Evolutionary conservation across 2,888 invertebrate species (phyloP).

Genomic region (Halocaridina rubra): DNA sequence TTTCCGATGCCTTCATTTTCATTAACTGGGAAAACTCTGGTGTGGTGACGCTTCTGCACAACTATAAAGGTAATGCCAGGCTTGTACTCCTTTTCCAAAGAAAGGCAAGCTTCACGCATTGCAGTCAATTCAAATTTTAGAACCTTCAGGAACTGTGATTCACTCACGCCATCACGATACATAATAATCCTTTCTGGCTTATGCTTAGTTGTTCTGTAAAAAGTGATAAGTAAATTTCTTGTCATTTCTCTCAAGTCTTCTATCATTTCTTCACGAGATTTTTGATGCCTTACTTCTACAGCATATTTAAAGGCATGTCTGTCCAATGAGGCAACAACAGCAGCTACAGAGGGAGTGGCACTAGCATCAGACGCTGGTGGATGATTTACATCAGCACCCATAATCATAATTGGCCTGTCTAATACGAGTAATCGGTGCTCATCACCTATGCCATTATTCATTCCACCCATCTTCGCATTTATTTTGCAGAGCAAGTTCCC

Average conservation of each 20-base stretch:
- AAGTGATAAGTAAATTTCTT: slow-evolving; percentile 74
- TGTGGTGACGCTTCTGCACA: slow-evolving; percentile 97
- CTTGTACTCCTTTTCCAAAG: slow-evolving; percentile 71
- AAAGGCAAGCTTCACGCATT: slow-evolving; percentile 79
- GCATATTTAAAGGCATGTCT: slow-evolving; percentile 66
- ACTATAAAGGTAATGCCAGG: slow-evolving; percentile 90
- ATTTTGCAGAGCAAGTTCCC: slow-evolving; percentile 80
- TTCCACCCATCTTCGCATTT: slow-evolving; percentile 81
- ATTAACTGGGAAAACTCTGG: slow-evolving; percentile 74
- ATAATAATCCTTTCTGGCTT: slow-evolving; percentile 79
- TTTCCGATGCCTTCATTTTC: slow-evolving; percentile 69
- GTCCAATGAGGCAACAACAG: slow-evolving; percentile 69
- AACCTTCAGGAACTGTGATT: slow-evolving; percentile 82
- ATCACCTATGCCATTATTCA: slow-evolving; percentile 76
- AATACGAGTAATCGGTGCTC: no score
- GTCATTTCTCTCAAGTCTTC: slow-evolving; percentile 77
- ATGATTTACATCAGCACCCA: slow-evolving; percentile 94
- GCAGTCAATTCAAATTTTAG: slow-evolving; percentile 73
- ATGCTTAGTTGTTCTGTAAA: slow-evolving; percentile 69
- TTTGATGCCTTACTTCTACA: slow-evolving; percentile 82
- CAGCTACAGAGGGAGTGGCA: slow-evolving; percentile 73
- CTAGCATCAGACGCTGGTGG: slow-evolving; percentile 83
- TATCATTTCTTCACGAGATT: slow-evolving; percentile 81
- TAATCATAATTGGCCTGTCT: slow-evolving; percentile 74
- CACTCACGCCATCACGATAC: slow-evolving; percentile 85